Conservation (phyloP, 2,888 invertebrate species). For the Acanthoscelides obtectus region DNA sequence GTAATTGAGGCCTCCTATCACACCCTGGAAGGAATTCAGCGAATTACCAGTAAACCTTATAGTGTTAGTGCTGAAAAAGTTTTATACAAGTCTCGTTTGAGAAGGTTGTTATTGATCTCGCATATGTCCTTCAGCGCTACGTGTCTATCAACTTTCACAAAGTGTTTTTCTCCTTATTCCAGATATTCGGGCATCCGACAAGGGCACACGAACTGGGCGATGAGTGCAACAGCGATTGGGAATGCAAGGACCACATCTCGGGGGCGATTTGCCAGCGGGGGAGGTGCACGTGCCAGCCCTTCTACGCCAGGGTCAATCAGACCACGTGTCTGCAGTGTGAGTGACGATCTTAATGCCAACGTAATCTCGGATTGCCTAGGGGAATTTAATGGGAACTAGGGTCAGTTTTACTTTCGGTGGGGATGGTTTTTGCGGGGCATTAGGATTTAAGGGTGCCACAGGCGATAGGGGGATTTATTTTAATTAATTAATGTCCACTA, state of each 20-base stretch:
- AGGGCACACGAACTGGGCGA: constrained; percentile 53
- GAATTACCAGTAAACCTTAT: too few relatives aligned
- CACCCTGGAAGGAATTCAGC: too few relatives aligned
- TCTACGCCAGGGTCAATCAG: constrained; percentile 73
- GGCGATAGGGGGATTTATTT: too few relatives aligned
- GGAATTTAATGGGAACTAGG: neutral
- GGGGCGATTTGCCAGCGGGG: constrained; percentile 66
- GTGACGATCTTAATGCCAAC: constrained; percentile 38
- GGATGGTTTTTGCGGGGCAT: too few relatives aligned
- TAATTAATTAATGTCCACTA: too few relatives aligned
- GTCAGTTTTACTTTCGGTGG: neutral
- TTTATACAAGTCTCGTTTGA: too few relatives aligned
- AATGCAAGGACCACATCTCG: constrained; percentile 58
- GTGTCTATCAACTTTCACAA: too few relatives aligned
- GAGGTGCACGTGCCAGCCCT: constrained; percentile 76
- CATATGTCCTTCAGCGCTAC: too few relatives aligned
- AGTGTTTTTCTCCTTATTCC: constrained; percentile 23
- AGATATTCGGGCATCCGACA: constrained; percentile 32
- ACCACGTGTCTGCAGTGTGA: constrained; percentile 82
- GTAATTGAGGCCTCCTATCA: too few relatives aligned
- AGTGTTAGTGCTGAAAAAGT: too few relatives aligned
- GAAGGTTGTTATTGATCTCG: too few relatives aligned
- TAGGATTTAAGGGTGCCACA: too few relatives aligned
- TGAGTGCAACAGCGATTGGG: constrained; percentile 58
- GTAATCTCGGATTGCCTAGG: neutral